Evolutionary conservation across 2,113 vertebrate species (phyloP).

Genomic region (Callionymus lyra): DNA sequence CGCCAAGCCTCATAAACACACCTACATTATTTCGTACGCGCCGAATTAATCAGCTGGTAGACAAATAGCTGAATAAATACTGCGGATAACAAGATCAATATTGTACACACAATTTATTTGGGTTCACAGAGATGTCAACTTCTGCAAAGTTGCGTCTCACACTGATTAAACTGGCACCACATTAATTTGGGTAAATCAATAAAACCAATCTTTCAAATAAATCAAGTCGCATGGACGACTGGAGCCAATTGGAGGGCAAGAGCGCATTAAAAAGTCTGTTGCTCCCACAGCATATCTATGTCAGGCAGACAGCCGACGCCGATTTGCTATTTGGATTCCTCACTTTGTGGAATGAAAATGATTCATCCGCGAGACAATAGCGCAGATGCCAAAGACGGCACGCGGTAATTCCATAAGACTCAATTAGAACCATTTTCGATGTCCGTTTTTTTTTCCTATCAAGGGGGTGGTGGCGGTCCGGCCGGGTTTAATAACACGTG

Average conservation of each 20-base stretch:
- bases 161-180: constrained; percentile 64
- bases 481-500: not conserved
- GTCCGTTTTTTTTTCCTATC: constrained; percentile 9
- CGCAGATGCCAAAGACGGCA: constrained; percentile 52
- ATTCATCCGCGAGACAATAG: constrained; percentile 63
- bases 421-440: constrained; percentile 52
- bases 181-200: constrained; percentile 68
- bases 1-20: constrained; percentile 27
- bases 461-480: constrained; percentile 19
- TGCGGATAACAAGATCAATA: constrained; percentile 65
- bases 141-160: constrained; percentile 54
- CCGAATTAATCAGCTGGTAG: constrained; percentile 62
- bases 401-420: constrained; percentile 56
- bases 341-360: constrained; percentile 59
- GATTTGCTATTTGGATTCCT: constrained; percentile 52
- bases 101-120: constrained; percentile 61
- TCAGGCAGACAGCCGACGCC: constrained; percentile 40
- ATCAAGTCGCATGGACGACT: constrained; percentile 55
- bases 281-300: constrained; percentile 51
- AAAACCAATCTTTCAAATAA: constrained; percentile 69
- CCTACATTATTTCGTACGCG: constrained; percentile 38
- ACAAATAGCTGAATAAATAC: constrained; percentile 69
- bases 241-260: constrained; percentile 51
- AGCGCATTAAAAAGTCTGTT: constrained; percentile 48
- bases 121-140: constrained; percentile 66